Conservation (phyloP, 2,113 vertebrate species). For the Mustelus asterias region DNA sequence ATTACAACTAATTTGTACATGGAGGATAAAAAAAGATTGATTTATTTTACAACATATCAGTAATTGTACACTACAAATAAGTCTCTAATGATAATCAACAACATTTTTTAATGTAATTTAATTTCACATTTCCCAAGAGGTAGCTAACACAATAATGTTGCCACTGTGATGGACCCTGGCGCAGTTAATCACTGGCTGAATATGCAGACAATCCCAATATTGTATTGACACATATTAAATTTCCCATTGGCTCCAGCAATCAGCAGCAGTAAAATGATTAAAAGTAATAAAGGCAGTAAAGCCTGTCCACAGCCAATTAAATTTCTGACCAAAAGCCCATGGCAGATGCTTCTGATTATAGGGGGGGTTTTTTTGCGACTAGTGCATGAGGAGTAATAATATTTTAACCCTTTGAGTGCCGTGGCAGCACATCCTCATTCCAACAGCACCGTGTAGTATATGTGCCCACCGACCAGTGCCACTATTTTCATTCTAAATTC, state of each 20-base stretch:
- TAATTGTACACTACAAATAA: slow-evolving; percentile 85
- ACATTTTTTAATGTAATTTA: slow-evolving; percentile 81
- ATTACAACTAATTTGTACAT: slow-evolving; percentile 71
- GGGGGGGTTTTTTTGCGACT: slow-evolving; percentile 45
- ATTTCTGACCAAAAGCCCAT: slow-evolving; percentile 66
- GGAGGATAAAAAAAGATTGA: slow-evolving; percentile 70
- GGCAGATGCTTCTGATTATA: slow-evolving; percentile 62
- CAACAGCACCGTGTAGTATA: not conserved
- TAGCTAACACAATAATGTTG: slow-evolving; percentile 80
- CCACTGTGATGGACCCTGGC: slow-evolving; percentile 69
- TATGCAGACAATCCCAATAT: slow-evolving; percentile 80
- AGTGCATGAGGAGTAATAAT: slow-evolving; percentile 42
- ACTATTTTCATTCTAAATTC: not conserved
- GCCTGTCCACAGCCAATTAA: slow-evolving; percentile 67
- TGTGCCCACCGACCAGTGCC: not conserved
- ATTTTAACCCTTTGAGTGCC: slow-evolving; percentile 3
- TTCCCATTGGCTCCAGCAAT: slow-evolving; percentile 76
- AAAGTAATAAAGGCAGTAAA: slow-evolving; percentile 77
- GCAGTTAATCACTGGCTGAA: slow-evolving; percentile 77
- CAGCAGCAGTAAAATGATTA: slow-evolving; percentile 75
- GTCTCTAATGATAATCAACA: slow-evolving; percentile 81
- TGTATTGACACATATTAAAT: slow-evolving; percentile 87
- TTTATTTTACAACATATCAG: slow-evolving; percentile 85
- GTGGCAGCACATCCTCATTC: not conserved
- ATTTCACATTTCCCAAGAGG: slow-evolving; percentile 80